These are phyloP conservation scores for Hylia prasina DNA, from an alignment of 2,113 vertebrate genomes.

Conservation along the genomic window DNA sequence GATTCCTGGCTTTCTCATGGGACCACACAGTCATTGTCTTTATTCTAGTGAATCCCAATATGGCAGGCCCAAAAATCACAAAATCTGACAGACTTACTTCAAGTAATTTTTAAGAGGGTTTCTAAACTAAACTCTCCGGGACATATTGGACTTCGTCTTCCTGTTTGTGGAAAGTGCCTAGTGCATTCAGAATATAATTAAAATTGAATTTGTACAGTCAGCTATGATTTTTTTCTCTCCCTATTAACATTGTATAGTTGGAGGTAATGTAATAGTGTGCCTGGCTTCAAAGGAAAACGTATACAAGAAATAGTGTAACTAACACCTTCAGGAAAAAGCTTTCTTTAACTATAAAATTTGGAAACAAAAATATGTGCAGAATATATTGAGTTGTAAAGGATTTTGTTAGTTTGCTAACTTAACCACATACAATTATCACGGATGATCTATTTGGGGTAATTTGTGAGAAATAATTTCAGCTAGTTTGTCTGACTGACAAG, in stretches of 20 bases:
- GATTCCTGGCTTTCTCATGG: background rate
- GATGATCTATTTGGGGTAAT: background rate
- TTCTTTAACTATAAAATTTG: background rate
- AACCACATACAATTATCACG: background rate
- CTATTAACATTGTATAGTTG: background rate
- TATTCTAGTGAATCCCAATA: background rate
- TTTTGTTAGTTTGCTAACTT: background rate
- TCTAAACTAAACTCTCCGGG: background rate
- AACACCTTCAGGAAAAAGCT: background rate
- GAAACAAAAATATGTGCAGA: background rate
- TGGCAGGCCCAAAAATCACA: background rate
- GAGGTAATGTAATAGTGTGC: background rate
- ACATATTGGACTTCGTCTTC: background rate
- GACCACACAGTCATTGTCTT: background rate
- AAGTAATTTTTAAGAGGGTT: background rate
- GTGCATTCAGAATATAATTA: constrained; percentile 10
- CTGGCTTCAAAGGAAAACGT: background rate
- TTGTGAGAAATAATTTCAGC: background rate
- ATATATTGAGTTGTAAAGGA: background rate
- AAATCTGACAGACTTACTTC: background rate
- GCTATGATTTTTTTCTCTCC: background rate
- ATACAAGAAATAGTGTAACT: background rate
- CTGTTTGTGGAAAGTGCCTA: constrained; percentile 11
- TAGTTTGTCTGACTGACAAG: background rate
- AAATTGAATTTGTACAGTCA: background rate